Conservation (phyloP, 2,113 vertebrate genomes). For the Oryzias woworae region DNA sequence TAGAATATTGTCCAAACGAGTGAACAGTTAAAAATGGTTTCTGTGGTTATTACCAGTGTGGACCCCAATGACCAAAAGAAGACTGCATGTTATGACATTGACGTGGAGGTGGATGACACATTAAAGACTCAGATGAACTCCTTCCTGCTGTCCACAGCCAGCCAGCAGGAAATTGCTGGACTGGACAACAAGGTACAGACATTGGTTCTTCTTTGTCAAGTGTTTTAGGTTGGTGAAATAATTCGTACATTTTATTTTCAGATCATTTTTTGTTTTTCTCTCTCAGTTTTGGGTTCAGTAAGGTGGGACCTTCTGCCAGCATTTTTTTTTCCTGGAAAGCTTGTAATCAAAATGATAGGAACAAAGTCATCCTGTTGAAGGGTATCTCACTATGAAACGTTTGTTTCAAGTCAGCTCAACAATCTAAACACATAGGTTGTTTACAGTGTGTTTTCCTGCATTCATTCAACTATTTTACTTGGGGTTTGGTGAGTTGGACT, state of each 20-base stretch:
- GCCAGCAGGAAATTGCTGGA: constrained; percentile 97
- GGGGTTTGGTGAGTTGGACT: constrained; percentile 1
- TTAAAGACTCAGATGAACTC: constrained; percentile 99
- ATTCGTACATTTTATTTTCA: neutral
- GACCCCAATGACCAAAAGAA: constrained; percentile 99
- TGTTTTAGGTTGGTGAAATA: too few species aligned
- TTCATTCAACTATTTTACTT: constrained; percentile 19
- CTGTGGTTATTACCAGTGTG: constrained; percentile 75
- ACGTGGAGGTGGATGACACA: constrained; percentile 97
- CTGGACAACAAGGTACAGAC: constrained; percentile 93
- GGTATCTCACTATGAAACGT: constrained; percentile 21
- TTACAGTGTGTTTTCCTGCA: constrained; percentile 19
- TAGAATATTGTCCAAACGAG: neutral
- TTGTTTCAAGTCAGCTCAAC: constrained; percentile 33
- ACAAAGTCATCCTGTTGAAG: constrained; percentile 11
- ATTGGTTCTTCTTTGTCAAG: too few species aligned
- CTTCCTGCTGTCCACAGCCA: constrained; percentile 96
- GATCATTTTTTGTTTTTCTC: neutral
- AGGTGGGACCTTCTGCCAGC: constrained; percentile 35
- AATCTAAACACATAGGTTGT: constrained; percentile 21
- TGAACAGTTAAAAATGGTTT: neutral
- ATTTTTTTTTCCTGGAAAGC: constrained; percentile 28
- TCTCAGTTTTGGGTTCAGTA: constrained; percentile 13
- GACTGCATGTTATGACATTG: constrained; percentile 99
- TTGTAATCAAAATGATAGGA: constrained; percentile 49